Evolutionary conservation across 2,113 vertebrate genomes (phyloP).

Genomic region (Formicarius rufipectus): DNA sequence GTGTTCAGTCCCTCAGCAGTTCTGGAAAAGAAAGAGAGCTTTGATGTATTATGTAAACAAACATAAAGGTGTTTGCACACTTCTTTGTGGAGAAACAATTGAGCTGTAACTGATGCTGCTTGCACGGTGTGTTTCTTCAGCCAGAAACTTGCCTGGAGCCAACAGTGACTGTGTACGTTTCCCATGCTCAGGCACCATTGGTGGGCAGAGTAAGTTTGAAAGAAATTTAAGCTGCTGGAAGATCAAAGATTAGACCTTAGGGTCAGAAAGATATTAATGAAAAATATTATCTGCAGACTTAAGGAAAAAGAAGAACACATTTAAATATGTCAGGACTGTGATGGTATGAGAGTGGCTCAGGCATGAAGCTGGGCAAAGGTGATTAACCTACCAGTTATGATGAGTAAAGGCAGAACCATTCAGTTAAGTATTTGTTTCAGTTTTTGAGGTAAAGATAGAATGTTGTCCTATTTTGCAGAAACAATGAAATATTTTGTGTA

Average conservation of each 20-base stretch:
- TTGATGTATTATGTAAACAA: constrained; percentile 5
- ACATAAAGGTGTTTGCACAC: constrained; percentile 19
- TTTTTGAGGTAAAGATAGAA: not conserved
- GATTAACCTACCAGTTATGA: not conserved
- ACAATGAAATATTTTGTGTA: not conserved
- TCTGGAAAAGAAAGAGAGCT: not conserved
- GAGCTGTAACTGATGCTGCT: constrained; percentile 50
- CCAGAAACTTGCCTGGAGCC: not conserved
- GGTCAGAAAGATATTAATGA: not conserved
- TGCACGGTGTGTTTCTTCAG: not conserved
- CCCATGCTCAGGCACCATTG: not conserved
- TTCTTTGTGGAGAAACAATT: constrained; percentile 39
- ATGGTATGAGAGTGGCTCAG: not conserved
- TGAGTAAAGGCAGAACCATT: not conserved
- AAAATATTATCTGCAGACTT: not conserved
- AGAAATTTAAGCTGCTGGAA: not conserved
- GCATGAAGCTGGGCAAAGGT: not conserved
- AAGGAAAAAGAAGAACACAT: not conserved
- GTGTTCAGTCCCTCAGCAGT: not conserved
- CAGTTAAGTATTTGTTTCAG: not conserved
- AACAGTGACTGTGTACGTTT: not conserved
- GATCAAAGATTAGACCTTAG: not conserved
- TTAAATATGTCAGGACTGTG: not conserved
- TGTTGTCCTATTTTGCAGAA: not conserved
- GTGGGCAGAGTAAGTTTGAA: not conserved